Base-by-base conservation (phyloP, 2,113 vertebrate species). In the Daubentonia madagascariensis region DNA sequence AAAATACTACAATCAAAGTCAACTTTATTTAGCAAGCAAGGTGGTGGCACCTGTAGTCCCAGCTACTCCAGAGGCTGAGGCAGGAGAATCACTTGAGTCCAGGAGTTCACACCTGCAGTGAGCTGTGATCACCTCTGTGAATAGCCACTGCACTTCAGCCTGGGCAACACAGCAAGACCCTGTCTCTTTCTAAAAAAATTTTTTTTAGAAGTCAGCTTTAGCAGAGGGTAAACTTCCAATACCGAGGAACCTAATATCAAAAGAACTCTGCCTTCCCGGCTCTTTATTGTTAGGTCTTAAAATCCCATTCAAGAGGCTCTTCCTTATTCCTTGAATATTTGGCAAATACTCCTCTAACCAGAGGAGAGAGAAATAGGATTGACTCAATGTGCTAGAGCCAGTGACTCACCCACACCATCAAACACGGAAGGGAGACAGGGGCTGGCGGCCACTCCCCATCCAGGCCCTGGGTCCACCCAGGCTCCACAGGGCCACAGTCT, bases 341-440 rank as follows among this genome's bases (percentile, higher is more conserved):
- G 63, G 90, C 76, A 43, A 89, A 35, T 35, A 87, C 12, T 43
- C 92, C 75, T 91, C 94, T 43, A 54, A 75, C 76, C 89, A 67
- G 40, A 52, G 67, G 40, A 52, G 70, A 96, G 73, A 73, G 85
- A 89, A 85, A 73, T 6, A 12, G 70, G 81, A 97, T 89, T 94
- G 89, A 70, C 89, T 84, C 72, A 32, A 18, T 5, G 78, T 72
- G 16, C 70, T 16, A 85, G 97, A 97, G 92, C 97, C 91, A 54
- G 85, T 87, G 96, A 59, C 98, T 98, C 98, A 96, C 57, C 40
- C 35, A 96, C 85, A 90, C 18, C 89, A 97, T 20, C 97, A 22
- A 50, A 83, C 96, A 89, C 43, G 37, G 43, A 90, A 85, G 78
- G 81, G 76, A 93, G 87, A 43, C 30, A 3, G 23, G n/a, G 57